Evolutionary conservation across 2,797 vertebrate species (phyloP), one percentile per base, ranked within the genome.

Genomic region (Lutjanus campechanus): DNA sequence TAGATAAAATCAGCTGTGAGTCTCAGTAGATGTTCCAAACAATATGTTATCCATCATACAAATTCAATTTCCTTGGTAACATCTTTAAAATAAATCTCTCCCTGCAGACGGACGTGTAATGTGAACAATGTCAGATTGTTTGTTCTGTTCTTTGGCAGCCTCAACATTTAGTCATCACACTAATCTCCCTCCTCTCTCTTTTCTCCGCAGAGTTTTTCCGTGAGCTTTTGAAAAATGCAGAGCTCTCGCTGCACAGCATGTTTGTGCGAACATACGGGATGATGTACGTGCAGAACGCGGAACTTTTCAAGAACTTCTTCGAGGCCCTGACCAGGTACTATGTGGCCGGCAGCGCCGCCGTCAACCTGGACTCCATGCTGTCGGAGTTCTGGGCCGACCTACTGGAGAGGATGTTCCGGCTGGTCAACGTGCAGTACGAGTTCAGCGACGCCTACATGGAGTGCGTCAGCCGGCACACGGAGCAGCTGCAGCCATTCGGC

Each of bases 271-370:
- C 98, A 0, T 99, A 99, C 0, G 98, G 98, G 66, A 95, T 96
- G 74, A 96, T 99, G 94, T 99, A 99, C 89, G 96, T 97, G 94
- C 97, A 98, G 93, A 99, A 99, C 82, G 95, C 97, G 0, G 96
- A 98, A 82, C 96, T 99, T n/a, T 99, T 99, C 91, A 96, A 97
- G 93, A 94, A 96, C 83, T 97, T 99, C 92, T 99, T 99, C 7
- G 85, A 88, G 51, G 92, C 97, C 60, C 93, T 99, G 91, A 97
- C 96, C 62, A 94, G 91, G 20, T 99, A 99, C 95, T 99, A 99
- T 0, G 58, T 89, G 49, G 93, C 89, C 0, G 98, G 97, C 68
- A 90, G 92, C 64, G 8, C 73, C 0, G 96, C 92, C 0, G 95
- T 99, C 91, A 97, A 97, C 95, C 92, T 99, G 91, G 97, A 98